phyloP scores from a whole-genome alignment of 2,888 invertebrate genomes.

The Prenolepis imparis region DNA sequence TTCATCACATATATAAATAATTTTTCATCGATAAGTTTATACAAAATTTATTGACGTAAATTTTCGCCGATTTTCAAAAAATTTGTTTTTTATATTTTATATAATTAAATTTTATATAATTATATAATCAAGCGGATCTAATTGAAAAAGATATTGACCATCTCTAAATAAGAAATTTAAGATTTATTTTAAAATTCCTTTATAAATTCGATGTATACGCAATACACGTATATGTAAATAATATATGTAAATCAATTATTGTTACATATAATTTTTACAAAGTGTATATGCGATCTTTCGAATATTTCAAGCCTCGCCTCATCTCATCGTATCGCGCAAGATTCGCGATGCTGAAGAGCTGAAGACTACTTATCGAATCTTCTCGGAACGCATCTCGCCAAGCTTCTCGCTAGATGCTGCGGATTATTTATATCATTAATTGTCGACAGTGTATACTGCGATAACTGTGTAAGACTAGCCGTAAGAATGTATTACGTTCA shows the following conservation, averaged over 20 bases:
- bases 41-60: neutral
- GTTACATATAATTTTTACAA: neutral
- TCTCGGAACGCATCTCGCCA: conserved; percentile 1
- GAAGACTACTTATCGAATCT: neutral
- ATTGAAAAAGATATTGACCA: neutral
- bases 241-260: neutral
- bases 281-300: neutral
- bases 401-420: neutral
- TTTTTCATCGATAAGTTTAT: neutral
- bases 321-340: neutral
- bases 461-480: conserved; percentile 44
- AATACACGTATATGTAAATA: neutral
- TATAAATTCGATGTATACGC: neutral
- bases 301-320: neutral
- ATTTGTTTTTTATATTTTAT: neutral
- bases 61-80: neutral
- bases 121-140: neutral
- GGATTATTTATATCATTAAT: conserved; percentile 11
- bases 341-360: neutral
- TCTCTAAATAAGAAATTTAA: neutral
- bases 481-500: conserved; percentile 29
- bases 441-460: neutral
- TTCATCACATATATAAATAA: neutral
- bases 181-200: neutral
- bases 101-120: too few species aligned